These are phyloP conservation scores for Loxodonta africana DNA, from an alignment of 2,113 vertebrate genomes.

Conservation along the genomic window DNA sequence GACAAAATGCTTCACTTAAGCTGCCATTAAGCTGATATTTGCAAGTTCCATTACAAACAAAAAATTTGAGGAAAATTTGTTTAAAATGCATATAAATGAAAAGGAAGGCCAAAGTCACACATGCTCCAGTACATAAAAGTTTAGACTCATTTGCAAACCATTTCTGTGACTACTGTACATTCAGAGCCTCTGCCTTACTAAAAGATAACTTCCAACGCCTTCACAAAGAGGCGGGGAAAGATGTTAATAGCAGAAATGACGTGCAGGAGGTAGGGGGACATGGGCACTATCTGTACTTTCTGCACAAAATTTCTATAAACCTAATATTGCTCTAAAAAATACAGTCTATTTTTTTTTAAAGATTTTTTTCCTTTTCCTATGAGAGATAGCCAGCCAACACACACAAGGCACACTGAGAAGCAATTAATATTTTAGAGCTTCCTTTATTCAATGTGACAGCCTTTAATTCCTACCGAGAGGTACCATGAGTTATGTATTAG, in stretches of 20 bases:
- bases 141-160: not conserved
- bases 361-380: not conserved
- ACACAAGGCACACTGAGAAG: conserved; percentile 43
- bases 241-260: not conserved
- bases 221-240: not conserved
- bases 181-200: not conserved
- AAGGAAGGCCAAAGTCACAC: conserved; percentile 6
- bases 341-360: not conserved
- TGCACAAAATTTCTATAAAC: not conserved
- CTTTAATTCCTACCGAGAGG: conserved; percentile 1
- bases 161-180: not conserved
- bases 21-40: not conserved
- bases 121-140: not conserved
- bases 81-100: conserved; percentile 31
- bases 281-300: not conserved
- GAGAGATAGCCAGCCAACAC: not conserved
- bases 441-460: conserved; percentile 28
- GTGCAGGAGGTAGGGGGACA: not conserved
- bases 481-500: not conserved
- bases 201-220: not conserved
- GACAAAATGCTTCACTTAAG: not conserved
- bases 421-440: conserved; percentile 47
- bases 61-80: conserved; percentile 33
- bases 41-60: conserved; percentile 21
- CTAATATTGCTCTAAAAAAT: not conserved